These are phyloP conservation scores for Lerista edwardsae DNA, from an alignment of 2,797 vertebrate genomes.

Conservation along the genomic window DNA sequence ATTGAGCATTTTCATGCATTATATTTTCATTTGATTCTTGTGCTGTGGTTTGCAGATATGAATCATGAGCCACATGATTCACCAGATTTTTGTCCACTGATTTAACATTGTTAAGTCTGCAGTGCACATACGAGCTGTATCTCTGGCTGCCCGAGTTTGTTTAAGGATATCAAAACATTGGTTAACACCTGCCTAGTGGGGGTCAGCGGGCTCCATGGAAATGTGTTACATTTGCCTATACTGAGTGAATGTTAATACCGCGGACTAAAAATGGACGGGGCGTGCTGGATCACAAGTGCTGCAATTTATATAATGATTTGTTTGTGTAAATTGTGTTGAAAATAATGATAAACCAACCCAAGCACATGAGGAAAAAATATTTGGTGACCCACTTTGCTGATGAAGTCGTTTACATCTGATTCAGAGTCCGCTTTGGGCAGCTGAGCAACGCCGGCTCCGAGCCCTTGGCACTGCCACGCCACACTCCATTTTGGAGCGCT, in stretches of 20 bases:
- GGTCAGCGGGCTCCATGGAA: constrained; percentile 3
- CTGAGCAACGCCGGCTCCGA: no score
- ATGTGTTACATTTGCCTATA: constrained; percentile 37
- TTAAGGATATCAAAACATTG: constrained; percentile 31
- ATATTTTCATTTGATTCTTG: no score
- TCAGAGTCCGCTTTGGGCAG: no score
- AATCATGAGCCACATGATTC: background rate
- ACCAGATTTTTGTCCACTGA: constrained; percentile 9
- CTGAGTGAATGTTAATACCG: constrained; percentile 24
- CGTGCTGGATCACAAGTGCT: constrained; percentile 23
- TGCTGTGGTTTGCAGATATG: background rate
- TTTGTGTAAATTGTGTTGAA: constrained; percentile 40
- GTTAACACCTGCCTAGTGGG: constrained; percentile 28
- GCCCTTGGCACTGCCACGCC: no score
- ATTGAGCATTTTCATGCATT: background rate
- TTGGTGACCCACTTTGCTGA: no score
- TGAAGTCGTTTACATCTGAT: no score
- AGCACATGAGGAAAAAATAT: background rate
- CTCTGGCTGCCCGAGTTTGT: constrained; percentile 18
- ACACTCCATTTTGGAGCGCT: no score
- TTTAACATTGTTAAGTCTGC: constrained; percentile 19
- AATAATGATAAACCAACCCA: constrained; percentile 29
- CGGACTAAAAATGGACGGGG: constrained; percentile 37
- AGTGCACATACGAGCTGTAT: background rate
- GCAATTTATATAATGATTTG: constrained; percentile 35